Evolutionary conservation across 2,113 vertebrate genomes (phyloP).

Genomic region (Elaphurus davidianus): DNA sequence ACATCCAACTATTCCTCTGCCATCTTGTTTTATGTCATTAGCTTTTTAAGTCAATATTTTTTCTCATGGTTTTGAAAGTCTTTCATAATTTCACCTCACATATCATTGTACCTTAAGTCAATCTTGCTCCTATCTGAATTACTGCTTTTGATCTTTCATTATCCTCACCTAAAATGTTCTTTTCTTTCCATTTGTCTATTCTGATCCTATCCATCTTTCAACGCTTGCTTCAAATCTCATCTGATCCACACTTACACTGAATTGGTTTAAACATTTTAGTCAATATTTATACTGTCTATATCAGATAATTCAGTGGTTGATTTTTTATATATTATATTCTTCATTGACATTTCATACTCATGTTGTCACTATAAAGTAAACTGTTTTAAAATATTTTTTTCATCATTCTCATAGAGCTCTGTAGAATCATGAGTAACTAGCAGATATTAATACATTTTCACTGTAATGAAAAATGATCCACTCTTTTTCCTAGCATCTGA

Average conservation of each 20-base stretch:
- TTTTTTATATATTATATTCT: neutral
- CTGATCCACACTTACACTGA: neutral
- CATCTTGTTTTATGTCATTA: neutral
- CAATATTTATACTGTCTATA: neutral
- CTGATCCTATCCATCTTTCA: neutral
- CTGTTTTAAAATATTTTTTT: neutral
- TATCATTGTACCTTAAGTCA: neutral
- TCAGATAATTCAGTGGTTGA: neutral
- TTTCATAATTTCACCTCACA: neutral
- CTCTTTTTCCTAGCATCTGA: neutral
- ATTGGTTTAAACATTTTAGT: neutral
- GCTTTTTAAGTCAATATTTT: neutral
- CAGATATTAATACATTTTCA: neutral
- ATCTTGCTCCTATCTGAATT: neutral
- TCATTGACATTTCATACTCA: neutral
- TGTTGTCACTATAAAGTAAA: neutral
- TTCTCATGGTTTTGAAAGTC: neutral
- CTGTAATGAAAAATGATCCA: neutral
- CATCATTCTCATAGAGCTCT: neutral
- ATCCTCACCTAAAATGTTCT: neutral
- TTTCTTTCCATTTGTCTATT: neutral
- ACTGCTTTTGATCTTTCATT: neutral
- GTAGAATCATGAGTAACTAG: neutral
- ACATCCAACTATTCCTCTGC: neutral
- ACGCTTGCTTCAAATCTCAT: neutral